A percentile compares a stretch with the other conserved stretches of the same genome.
Evolutionary conservation across 2,888 invertebrate species (phyloP).

Genomic region (Phoenoteleia sp.): DNA sequence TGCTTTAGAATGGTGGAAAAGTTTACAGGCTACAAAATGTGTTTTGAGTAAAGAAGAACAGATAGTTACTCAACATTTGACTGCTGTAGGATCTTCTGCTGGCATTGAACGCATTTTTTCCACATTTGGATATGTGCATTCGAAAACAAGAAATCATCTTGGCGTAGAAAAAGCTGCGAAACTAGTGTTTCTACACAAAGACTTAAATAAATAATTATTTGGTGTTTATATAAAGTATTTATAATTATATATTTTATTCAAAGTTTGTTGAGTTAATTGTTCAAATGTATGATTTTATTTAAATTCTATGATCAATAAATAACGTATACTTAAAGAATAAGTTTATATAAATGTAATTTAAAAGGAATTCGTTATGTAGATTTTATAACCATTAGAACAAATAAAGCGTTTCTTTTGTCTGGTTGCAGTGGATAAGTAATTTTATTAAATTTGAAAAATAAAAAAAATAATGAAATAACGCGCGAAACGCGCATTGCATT

Average conservation of each 20-base stretch:
- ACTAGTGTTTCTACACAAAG: slow-evolving; percentile 26
- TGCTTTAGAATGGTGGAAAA: neutral
- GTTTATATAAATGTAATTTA: too few relatives aligned
- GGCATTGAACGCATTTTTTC: slow-evolving; percentile 32
- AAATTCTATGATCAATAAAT: too few relatives aligned
- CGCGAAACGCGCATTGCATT: too few relatives aligned
- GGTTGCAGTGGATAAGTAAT: too few relatives aligned
- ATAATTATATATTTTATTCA: too few relatives aligned
- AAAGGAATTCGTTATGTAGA: too few relatives aligned
- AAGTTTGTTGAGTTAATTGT: too few relatives aligned
- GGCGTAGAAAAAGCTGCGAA: slow-evolving; percentile 28
- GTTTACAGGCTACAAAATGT: neutral
- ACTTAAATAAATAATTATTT: neutral
- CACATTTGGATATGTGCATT: slow-evolving; percentile 35
- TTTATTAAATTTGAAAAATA: neutral
- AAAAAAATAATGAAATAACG: neutral
- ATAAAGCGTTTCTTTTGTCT: too few relatives aligned
- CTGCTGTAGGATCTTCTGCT: slow-evolving; percentile 23
- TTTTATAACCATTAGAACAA: too few relatives aligned
- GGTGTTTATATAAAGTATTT: neutral
- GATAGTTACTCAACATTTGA: slow-evolving; percentile 13
- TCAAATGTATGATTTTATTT: too few relatives aligned
- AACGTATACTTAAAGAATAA: too few relatives aligned
- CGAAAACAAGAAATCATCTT: slow-evolving; percentile 17
- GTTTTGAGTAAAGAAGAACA: neutral